Conservation (phyloP, 2,113 vertebrate genomes). For the Asarcornis scutulata region DNA sequence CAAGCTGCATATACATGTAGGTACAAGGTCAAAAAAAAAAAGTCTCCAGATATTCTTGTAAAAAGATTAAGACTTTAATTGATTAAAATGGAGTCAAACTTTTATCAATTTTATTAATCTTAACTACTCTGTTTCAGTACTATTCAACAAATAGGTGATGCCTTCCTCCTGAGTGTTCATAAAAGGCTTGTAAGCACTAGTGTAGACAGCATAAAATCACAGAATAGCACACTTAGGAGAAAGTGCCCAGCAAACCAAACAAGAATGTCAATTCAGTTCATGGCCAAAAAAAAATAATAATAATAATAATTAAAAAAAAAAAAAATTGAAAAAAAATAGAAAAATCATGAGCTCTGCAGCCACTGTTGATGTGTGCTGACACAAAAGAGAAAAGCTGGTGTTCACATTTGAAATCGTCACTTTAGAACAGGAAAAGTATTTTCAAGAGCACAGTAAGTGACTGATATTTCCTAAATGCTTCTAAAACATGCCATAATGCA, state of each 20-base stretch:
- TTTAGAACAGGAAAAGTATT: not conserved
- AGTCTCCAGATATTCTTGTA: not conserved
- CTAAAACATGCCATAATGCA: not conserved
- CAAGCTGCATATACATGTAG: not conserved
- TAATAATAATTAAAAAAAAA: not conserved
- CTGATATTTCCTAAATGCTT: not conserved
- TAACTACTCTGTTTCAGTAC: not conserved
- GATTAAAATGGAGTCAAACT: not conserved
- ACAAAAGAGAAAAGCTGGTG: not conserved
- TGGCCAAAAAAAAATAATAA: not conserved
- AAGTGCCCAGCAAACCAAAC: not conserved
- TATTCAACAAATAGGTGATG: not conserved
- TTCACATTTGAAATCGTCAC: not conserved
- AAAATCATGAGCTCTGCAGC: not conserved
- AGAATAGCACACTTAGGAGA: not conserved
- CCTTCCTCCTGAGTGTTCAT: not conserved
- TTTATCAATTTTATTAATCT: not conserved
- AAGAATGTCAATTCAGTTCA: not conserved
- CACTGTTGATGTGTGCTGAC: not conserved
- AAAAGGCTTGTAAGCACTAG: not conserved
- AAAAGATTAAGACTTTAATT: not conserved
- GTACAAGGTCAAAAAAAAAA: not conserved
- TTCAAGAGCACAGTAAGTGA: not conserved
- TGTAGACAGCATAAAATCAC: not conserved
- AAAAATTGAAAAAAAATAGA: not conserved